phyloP scores from a whole-genome alignment of 1,140 invertebrate species.

The Drosophila burlai region DNA sequence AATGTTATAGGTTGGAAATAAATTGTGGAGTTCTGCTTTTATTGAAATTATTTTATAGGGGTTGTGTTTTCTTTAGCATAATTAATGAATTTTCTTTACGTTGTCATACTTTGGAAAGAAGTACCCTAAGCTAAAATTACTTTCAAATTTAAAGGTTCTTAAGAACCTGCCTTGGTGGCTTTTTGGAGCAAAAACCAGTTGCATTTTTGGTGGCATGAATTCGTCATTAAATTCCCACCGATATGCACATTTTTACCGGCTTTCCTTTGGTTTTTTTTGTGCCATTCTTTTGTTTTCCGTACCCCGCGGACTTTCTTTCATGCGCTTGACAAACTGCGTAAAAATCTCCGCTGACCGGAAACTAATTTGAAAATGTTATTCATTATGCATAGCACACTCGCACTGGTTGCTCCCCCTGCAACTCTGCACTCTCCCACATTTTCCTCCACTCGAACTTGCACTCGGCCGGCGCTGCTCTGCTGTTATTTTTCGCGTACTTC shows the following conservation, averaged over 20 bases:
- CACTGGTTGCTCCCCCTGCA: not conserved
- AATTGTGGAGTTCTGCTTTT: not conserved
- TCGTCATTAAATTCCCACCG: slow-evolving; percentile 17
- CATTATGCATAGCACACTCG: slow-evolving; percentile 70
- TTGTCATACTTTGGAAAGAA: not conserved
- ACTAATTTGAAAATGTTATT: slow-evolving; percentile 84
- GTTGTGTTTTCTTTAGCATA: not conserved
- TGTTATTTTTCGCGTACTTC: slow-evolving; percentile 70
- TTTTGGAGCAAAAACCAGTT: not conserved
- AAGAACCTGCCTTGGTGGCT: not conserved
- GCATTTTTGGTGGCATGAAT: slow-evolving; percentile 12
- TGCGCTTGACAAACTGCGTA: slow-evolving; percentile 71
- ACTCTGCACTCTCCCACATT: slow-evolving; percentile 1
- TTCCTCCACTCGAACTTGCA: slow-evolving; percentile 24
- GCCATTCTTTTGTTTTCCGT: slow-evolving; percentile 33
- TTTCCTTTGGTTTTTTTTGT: slow-evolving; percentile 3
- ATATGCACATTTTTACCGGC: slow-evolving; percentile 3
- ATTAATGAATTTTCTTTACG: not conserved
- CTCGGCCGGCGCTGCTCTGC: slow-evolving; percentile 30
- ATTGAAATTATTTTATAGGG: no score
- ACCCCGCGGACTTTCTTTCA: slow-evolving; percentile 29
- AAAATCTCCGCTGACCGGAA: slow-evolving; percentile 82
- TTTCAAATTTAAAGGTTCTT: not conserved
- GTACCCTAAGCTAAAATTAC: not conserved
- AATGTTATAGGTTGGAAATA: slow-evolving; percentile 14